Base-by-base conservation (phyloP, 2,797 vertebrate genomes). In the Pogoniulus pusillus region DNA sequence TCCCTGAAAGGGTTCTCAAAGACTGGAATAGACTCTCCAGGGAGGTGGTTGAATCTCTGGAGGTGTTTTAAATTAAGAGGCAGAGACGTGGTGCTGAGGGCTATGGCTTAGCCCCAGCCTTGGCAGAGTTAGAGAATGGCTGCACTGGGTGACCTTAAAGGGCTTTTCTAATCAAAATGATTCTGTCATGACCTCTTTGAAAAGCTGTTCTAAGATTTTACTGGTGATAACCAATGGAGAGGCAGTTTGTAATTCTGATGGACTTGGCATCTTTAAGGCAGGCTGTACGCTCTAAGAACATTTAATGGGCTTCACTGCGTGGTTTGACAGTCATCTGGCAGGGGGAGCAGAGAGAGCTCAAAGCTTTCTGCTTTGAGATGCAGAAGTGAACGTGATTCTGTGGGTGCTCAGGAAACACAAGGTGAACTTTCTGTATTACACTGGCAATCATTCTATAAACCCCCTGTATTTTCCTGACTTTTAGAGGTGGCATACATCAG, bases 401-500 rank as follows among this genome's bases (percentile, higher is more conserved):
- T 24, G 15, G 34, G 24, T 3, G 10, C 27, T 54, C 37, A 23
- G 14, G 12, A 77, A 88, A 86, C 9, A 45, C 0, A n/a, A 30
- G 15, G 16, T 13, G 54, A 82, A 73, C 35, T 37, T 82, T 70
- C 35, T 35, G 22, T 15, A 1, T 24, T 22, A 35, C 0, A 1
- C 1, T 41, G 53, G 63, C 65, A 81, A 49, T 24, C 1, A 16
- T 34, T 69, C 34, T 65, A 10, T 12, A 23, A 55, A 72, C 82
- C 2, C 10, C 35, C 4, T 0, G 0, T 13, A 16, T n/a, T 37
- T 80, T 30, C n/a, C n/a, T 34, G 35, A 51, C 27, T 68, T 60
- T 58, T 41, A 43, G 41, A 26, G 17, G 8, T 13, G 5, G 65
- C 69, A 51, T 12, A 23, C 18, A 71, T 23, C 35, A 74, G 53